Conservation (phyloP, 2,797 vertebrate species). For the Peromyscus nudipes region DNA sequence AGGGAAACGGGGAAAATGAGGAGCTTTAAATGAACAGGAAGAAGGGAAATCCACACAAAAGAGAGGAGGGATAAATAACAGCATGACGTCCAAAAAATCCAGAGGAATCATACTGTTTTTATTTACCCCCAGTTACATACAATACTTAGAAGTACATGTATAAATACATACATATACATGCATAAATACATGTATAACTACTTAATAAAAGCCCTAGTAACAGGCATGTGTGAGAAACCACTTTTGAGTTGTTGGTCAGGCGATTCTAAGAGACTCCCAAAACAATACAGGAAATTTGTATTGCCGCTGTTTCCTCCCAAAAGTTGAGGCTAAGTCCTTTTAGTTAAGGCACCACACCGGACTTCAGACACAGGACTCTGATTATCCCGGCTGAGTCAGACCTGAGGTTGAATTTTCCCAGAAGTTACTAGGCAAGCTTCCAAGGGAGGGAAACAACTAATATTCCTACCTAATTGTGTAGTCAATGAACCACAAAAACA, state of each 20-base stretch:
- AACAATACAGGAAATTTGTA: not conserved
- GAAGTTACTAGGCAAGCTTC: not conserved
- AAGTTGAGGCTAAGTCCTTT: not conserved
- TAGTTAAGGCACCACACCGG: not conserved
- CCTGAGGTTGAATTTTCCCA: not conserved
- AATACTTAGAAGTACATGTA: not conserved
- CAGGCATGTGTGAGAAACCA: not conserved
- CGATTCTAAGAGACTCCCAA: not conserved
- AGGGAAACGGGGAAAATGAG: not conserved
- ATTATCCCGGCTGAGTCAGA: not conserved
- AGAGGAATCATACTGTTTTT: not conserved
- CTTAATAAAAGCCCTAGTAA: not conserved
- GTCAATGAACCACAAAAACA: not conserved
- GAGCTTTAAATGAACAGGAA: not conserved
- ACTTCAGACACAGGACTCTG: not conserved
- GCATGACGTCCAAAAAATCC: rapidly evolving
- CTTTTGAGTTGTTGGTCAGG: not conserved
- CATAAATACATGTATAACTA: not conserved
- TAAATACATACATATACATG: too few species aligned
- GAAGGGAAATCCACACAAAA: not conserved
- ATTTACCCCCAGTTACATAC: not conserved
- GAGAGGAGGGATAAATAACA: not conserved
- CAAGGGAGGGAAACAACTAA: not conserved
- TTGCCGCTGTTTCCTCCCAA: not conserved
- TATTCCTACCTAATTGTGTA: not conserved